phyloP scores from a whole-genome alignment of 2,888 invertebrate species.

The Drosophila mercatorum region DNA sequence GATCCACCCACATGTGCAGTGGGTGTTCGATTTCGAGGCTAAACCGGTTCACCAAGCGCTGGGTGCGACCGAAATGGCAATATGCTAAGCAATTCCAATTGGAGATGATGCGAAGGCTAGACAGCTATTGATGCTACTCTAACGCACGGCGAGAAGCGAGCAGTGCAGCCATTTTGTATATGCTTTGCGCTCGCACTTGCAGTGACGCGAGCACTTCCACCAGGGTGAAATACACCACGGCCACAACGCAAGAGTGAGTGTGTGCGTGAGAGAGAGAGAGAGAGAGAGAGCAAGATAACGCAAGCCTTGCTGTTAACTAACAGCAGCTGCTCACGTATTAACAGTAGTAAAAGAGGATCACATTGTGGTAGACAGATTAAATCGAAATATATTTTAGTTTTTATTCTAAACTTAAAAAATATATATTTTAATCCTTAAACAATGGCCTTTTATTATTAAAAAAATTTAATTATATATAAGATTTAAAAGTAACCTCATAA shows the following conservation, averaged over 20 bases:
- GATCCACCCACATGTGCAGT: conserved; percentile 50
- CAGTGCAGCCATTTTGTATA: conserved; percentile 55
- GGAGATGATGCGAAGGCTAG: conserved; percentile 44
- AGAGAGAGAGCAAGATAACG: not conserved
- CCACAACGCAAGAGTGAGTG: conserved; percentile 6
- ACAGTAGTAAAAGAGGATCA: conserved; percentile 18
- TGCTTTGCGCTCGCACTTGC: conserved; percentile 39
- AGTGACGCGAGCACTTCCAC: conserved; percentile 26
- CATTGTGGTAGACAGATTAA: not conserved
- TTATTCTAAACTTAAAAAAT: no score
- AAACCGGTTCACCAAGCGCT: conserved; percentile 47
- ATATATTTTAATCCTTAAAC: no score
- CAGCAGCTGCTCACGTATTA: conserved; percentile 23
- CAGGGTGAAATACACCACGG: conserved; percentile 28
- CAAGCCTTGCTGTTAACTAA: conserved; percentile 38
- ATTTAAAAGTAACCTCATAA: not conserved
- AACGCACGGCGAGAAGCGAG: conserved; percentile 1
- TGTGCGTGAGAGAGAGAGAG: not conserved
- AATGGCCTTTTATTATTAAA: no score
- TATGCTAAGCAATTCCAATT: conserved; percentile 58
- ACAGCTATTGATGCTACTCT: conserved; percentile 38
- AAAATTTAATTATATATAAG: not conserved
- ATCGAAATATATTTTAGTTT: no score
- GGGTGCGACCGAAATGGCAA: conserved; percentile 46
- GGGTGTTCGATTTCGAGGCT: conserved; percentile 56